Evolutionary conservation across 2,797 vertebrate species (phyloP).

Genomic region (Acridotheres tristis): DNA sequence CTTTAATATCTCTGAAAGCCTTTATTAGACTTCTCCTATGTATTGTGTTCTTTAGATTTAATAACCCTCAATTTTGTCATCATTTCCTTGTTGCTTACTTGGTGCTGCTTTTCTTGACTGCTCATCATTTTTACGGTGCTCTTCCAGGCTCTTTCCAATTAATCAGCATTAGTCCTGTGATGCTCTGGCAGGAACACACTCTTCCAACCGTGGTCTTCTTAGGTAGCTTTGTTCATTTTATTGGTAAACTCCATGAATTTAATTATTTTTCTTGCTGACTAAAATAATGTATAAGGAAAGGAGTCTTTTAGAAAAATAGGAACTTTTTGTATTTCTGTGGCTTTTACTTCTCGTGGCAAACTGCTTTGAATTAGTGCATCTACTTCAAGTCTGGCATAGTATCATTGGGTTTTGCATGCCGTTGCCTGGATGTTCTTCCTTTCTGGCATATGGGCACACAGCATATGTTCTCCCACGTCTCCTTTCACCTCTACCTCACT

Average conservation of each 20-base stretch:
- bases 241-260: background rate
- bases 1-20: conserved; percentile 30
- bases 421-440: background rate
- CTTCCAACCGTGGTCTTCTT: background rate
- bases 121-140: background rate
- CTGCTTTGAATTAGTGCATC: background rate
- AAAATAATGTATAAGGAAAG: background rate
- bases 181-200: background rate
- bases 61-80: background rate
- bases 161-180: background rate
- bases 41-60: conserved; percentile 11
- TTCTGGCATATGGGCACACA: background rate
- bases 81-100: background rate
- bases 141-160: conserved; percentile 3
- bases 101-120: background rate
- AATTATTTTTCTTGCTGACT: background rate
- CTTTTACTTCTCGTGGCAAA: background rate
- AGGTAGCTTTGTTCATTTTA: background rate
- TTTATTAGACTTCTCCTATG: background rate
- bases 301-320: background rate
- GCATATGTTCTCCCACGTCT: background rate
- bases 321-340: background rate
- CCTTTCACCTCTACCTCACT: background rate
- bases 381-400: background rate
- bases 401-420: background rate